Percentiles rank a stretch among this genome's conserved stretches.
Conservation (phyloP, 2,888 invertebrate genomes). For the Drosophila neutralis region DNA sequence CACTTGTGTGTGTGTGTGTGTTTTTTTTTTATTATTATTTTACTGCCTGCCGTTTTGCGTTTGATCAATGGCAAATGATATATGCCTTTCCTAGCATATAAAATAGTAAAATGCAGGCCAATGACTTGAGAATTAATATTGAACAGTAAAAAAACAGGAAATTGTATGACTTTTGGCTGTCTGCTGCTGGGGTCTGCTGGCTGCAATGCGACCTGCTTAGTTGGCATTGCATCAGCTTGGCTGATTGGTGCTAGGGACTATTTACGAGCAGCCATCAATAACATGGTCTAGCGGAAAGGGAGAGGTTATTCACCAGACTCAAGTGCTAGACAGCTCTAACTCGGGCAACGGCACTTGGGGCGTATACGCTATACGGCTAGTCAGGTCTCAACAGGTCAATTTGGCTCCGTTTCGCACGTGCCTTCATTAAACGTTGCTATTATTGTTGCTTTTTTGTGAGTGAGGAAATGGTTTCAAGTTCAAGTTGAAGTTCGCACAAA, state of each 20-base stretch:
- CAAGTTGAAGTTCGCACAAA: conserved; percentile 66
- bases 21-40: conserved; percentile 11
- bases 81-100: conserved; percentile 3
- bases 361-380: conserved; percentile 52
- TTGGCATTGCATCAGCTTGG: neutral
- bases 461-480: conserved; percentile 72
- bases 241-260: conserved; percentile 39
- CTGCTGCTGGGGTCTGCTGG: conserved; percentile 3
- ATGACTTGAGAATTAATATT: conserved; percentile 35
- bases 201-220: neutral
- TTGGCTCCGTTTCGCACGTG: conserved; percentile 44
- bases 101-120: conserved; percentile 42
- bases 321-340: neutral
- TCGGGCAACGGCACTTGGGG: conserved; percentile 25
- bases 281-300: conserved; percentile 1
- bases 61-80: conserved; percentile 22
- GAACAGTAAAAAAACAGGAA: conserved; percentile 30
- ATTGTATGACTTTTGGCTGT: conserved; percentile 32
- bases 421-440: conserved; percentile 31
- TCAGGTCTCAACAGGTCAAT: conserved; percentile 58
- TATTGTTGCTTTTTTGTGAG: conserved; percentile 12
- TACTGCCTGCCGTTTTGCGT: neutral
- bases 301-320: conserved; percentile 50
- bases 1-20: conserved; percentile 21
- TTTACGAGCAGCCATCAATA: conserved; percentile 32